Evolutionary conservation across 2,113 vertebrate species (phyloP).

Genomic region (Amblyornis subalaris): DNA sequence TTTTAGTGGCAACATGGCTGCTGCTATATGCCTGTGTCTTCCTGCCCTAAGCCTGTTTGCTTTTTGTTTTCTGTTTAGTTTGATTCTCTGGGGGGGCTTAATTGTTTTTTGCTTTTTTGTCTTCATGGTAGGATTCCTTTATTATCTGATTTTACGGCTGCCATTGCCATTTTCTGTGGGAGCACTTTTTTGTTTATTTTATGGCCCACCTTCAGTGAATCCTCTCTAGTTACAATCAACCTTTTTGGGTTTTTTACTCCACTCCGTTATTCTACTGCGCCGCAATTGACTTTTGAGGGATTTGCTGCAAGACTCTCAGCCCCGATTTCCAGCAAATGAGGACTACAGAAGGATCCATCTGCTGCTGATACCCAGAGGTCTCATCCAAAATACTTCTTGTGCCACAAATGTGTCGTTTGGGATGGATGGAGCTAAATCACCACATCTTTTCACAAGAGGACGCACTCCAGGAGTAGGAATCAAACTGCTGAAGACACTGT

Average conservation of each 20-base stretch:
- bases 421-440: not conserved
- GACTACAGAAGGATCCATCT: not conserved
- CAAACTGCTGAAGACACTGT: not conserved
- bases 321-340: not conserved
- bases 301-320: not conserved
- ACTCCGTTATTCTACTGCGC: not conserved
- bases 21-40: conserved; percentile 36
- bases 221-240: not conserved
- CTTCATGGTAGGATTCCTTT: conserved; percentile 7
- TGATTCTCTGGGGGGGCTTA: conserved; percentile 46
- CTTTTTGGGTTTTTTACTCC: not conserved
- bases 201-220: conserved; percentile 41
- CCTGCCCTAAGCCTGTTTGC: conserved; percentile 37
- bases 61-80: conserved; percentile 59
- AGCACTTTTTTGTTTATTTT: conserved; percentile 37
- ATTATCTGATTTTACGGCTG: conserved; percentile 45
- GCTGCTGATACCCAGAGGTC: not conserved
- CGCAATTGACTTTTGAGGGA: not conserved
- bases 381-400: not conserved
- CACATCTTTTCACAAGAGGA: not conserved
- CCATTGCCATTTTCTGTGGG: conserved; percentile 25
- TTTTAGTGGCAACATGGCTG: conserved; percentile 38
- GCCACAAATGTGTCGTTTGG: not conserved
- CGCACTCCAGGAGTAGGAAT: not conserved
- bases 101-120: conserved; percentile 43